A percentile compares a stretch with the other conserved stretches of the same genome.
Conservation (phyloP, 2,113 vertebrate species). For the Hydropotes inermis region DNA sequence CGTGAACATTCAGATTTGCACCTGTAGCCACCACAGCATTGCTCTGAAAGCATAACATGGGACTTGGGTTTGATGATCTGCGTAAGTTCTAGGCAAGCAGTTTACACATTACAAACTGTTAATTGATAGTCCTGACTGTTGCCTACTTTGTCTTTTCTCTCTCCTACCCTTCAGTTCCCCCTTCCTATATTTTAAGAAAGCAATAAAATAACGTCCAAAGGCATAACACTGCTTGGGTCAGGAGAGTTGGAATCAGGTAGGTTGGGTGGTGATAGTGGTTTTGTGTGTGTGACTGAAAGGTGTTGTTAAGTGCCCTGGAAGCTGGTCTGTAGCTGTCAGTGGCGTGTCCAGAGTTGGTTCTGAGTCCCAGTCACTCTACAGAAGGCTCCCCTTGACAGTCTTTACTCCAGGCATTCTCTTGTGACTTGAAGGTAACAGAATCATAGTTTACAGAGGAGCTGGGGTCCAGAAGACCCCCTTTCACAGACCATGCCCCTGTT, state of each 20-base stretch:
- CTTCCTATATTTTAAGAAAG: neutral
- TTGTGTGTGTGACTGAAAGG: neutral
- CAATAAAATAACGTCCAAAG: too few species aligned
- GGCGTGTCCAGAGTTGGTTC: neutral
- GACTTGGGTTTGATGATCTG: accelerated
- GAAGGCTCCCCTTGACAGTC: too few species aligned
- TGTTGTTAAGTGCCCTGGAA: neutral
- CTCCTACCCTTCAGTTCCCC: neutral
- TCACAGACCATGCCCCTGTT: neutral
- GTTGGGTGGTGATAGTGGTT: neutral
- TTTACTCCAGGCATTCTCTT: neutral
- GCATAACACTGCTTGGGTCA: neutral
- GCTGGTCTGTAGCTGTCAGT: neutral
- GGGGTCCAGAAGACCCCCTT: neutral
- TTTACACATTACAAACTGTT: accelerated
- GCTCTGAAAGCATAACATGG: too few species aligned
- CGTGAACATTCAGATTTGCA: too few species aligned
- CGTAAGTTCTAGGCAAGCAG: neutral
- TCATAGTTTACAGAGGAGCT: neutral
- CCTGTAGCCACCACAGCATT: accelerated
- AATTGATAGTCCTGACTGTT: neutral
- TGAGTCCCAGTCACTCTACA: neutral
- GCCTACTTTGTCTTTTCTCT: neutral
- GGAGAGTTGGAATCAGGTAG: neutral
- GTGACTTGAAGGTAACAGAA: neutral